Evolutionary conservation across 1,140 invertebrate species (phyloP).

Genomic region (Drosophila ambigua): DNA sequence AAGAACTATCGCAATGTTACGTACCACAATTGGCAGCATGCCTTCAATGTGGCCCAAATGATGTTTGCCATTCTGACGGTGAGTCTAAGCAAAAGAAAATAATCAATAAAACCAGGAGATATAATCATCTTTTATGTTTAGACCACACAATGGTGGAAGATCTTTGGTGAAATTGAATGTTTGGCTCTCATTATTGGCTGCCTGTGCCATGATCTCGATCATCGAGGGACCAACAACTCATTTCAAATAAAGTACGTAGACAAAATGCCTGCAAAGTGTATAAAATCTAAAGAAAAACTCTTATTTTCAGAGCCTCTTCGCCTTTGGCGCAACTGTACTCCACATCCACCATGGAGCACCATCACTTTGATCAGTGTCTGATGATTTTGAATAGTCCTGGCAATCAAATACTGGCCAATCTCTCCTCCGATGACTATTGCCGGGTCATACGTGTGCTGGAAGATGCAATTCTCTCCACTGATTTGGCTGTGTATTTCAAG

Average conservation of each 20-base stretch:
- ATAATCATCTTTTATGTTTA: slow-evolving; percentile 72
- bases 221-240: slow-evolving; percentile 97
- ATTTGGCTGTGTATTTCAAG: slow-evolving; percentile 97
- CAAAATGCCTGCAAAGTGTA: background rate
- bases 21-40: slow-evolving; percentile 98
- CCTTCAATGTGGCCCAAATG: slow-evolving; percentile 98
- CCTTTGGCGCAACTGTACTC: slow-evolving; percentile 96
- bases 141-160: slow-evolving; percentile 96
- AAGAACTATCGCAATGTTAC: slow-evolving; percentile 98
- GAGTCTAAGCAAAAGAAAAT: slow-evolving; percentile 72
- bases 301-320: slow-evolving; percentile 90
- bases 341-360: slow-evolving; percentile 98
- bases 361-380: slow-evolving; percentile 98
- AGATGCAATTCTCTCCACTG: slow-evolving; percentile 97
- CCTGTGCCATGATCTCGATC: slow-evolving; percentile 98
- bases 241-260: slow-evolving; percentile 97
- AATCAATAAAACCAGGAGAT: background rate
- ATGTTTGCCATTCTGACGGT: slow-evolving; percentile 97
- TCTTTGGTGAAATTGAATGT: slow-evolving; percentile 96
- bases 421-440: slow-evolving; percentile 95
- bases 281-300: background rate
- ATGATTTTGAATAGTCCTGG: slow-evolving; percentile 97
- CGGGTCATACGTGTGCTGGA: slow-evolving; percentile 95
- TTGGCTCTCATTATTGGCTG: slow-evolving; percentile 97
- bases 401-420: slow-evolving; percentile 95